A percentile compares a stretch with the other conserved stretches of the same genome.
Conservation (phyloP, 2,113 vertebrate genomes). For the Pachyramphus minor region DNA sequence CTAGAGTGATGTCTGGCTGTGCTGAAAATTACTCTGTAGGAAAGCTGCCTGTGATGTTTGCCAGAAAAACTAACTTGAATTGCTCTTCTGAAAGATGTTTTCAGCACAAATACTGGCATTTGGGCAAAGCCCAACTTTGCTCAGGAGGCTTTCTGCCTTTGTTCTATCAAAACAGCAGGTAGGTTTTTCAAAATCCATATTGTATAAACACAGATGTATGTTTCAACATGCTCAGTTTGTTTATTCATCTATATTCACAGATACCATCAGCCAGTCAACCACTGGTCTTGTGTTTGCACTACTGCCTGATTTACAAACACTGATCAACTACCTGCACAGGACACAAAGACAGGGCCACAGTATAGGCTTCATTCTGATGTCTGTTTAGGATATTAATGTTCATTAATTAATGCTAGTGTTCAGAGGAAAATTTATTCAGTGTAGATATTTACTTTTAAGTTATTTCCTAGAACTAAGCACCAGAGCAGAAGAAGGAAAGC, state of each 20-base stretch:
- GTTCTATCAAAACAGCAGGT: background rate
- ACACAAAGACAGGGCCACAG: background rate
- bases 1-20: background rate
- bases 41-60: background rate
- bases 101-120: background rate
- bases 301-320: background rate
- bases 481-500: background rate
- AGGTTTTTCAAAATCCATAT: background rate
- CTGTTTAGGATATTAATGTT: background rate
- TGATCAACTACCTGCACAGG: background rate
- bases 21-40: background rate
- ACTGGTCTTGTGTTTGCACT: background rate
- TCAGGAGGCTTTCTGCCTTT: background rate
- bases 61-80: background rate
- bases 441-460: background rate
- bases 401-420: background rate
- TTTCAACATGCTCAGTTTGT: background rate
- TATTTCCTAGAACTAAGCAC: background rate
- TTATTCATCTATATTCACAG: background rate
- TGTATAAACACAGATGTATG: background rate
- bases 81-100: background rate
- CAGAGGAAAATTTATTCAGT: background rate
- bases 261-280: background rate
- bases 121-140: background rate
- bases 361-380: background rate